phyloP scores from a whole-genome alignment of 2,888 invertebrate species.

The Electrophaes corylata region DNA sequence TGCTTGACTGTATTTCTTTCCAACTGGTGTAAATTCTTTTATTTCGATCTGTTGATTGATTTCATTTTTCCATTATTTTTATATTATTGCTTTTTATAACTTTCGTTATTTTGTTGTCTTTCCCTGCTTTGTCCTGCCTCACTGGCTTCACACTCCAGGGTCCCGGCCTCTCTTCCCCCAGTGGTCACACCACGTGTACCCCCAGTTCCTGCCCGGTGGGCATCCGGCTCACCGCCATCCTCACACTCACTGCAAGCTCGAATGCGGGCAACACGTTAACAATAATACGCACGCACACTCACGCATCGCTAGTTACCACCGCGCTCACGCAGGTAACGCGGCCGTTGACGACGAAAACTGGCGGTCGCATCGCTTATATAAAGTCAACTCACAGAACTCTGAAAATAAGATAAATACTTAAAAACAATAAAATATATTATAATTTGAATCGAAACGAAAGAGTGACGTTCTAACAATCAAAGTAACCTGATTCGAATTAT shows the following conservation, averaged over 20 bases:
- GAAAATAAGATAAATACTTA: too few relatives aligned
- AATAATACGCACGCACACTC: constrained; percentile 80
- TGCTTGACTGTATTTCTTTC: constrained; percentile 5
- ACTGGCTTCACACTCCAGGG: constrained; percentile 56
- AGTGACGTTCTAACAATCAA: neutral
- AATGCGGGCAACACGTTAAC: constrained; percentile 79
- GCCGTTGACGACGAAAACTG: constrained; percentile 50
- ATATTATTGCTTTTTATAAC: neutral
- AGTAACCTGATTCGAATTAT: neutral
- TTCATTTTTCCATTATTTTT: neutral
- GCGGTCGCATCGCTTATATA: constrained; percentile 59
- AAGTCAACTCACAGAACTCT: too few relatives aligned
- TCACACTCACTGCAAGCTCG: constrained; percentile 85
- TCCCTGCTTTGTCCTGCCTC: constrained; percentile 9
- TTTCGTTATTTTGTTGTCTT: constrained; percentile 21
- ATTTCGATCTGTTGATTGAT: neutral
- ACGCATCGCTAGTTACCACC: constrained; percentile 82
- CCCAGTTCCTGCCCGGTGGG: constrained; percentile 96
- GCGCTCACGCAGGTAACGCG: constrained; percentile 82
- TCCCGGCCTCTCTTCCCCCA: constrained; percentile 95
- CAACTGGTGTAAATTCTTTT: neutral
- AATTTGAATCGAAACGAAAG: too few relatives aligned
- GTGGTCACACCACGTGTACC: constrained; percentile 97
- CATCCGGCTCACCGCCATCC: constrained; percentile 86
- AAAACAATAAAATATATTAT: too few relatives aligned